Evolutionary conservation across 2,888 invertebrate species (phyloP).

Genomic region (Lepetodrilus schrolli): DNA sequence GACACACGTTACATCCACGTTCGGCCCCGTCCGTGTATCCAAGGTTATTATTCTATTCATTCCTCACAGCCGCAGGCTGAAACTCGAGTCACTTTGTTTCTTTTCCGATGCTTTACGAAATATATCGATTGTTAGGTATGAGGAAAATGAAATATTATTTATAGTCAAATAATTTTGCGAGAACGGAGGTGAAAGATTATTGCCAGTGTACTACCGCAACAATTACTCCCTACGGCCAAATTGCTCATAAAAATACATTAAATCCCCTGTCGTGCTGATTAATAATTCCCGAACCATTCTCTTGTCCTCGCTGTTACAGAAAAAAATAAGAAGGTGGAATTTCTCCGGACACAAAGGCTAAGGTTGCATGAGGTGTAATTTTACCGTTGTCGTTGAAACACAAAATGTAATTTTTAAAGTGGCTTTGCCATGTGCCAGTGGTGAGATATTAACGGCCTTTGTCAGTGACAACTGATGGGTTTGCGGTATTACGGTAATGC

Average conservation of each 20-base stretch:
- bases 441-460: no score
- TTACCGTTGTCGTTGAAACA: conserved; percentile 8
- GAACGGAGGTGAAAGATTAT: conserved; percentile 22
- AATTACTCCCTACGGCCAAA: not conserved
- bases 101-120: not conserved
- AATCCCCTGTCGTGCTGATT: not conserved
- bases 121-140: conserved; percentile 3
- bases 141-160: conserved; percentile 18
- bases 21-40: not conserved
- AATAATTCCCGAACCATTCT: no score
- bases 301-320: no score
- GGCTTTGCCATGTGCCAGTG: no score
- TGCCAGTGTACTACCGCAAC: not conserved
- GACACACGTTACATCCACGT: not conserved
- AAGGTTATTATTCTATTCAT: not conserved
- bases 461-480: no score
- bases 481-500: no score
- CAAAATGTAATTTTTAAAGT: no score
- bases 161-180: conserved; percentile 7
- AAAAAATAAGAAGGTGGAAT: not conserved
- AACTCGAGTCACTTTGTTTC: not conserved
- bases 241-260: not conserved
- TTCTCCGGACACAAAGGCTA: not conserved
- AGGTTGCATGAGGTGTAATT: not conserved
- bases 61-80: not conserved